Percentiles rank a stretch among this genome's conserved stretches.
These are phyloP conservation scores for Tragelaphus imberbis DNA, from an alignment of 2,113 vertebrate species.

Conservation along the genomic window DNA sequence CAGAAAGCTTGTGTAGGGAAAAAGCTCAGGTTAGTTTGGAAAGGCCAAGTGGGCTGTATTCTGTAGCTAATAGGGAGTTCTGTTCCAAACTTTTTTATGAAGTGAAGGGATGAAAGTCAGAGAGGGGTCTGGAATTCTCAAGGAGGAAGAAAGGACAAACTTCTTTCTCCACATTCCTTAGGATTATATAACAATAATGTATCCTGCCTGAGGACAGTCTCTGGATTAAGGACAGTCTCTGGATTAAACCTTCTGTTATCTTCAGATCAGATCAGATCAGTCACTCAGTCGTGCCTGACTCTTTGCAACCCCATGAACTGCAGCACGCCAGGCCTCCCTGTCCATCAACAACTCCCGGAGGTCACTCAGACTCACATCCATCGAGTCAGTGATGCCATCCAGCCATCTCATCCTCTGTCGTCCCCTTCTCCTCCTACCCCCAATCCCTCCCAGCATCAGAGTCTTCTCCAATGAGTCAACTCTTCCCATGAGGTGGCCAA, in stretches of 20 bases:
- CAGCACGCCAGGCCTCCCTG: neutral
- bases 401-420: neutral
- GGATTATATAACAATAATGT: too few relatives aligned
- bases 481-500: neutral
- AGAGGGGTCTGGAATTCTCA: too few relatives aligned
- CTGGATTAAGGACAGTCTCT: too few relatives aligned
- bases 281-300: accelerated
- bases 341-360: neutral
- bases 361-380: neutral
- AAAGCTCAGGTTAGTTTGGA: neutral
- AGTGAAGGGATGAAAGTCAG: neutral
- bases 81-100: neutral
- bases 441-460: neutral
- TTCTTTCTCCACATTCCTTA: too few relatives aligned
- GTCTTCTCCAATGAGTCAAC: neutral
- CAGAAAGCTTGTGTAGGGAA: neutral
- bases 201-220: too few relatives aligned
- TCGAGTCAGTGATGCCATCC: neutral
- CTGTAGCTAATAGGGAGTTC: neutral
- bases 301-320: neutral
- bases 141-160: too few relatives aligned
- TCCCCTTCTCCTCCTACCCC: neutral
- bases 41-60: neutral
- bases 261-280: neutral
- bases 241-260: too few relatives aligned